phyloP scores from a whole-genome alignment of 2,797 vertebrate genomes.

The Leptodactylus fallax region DNA sequence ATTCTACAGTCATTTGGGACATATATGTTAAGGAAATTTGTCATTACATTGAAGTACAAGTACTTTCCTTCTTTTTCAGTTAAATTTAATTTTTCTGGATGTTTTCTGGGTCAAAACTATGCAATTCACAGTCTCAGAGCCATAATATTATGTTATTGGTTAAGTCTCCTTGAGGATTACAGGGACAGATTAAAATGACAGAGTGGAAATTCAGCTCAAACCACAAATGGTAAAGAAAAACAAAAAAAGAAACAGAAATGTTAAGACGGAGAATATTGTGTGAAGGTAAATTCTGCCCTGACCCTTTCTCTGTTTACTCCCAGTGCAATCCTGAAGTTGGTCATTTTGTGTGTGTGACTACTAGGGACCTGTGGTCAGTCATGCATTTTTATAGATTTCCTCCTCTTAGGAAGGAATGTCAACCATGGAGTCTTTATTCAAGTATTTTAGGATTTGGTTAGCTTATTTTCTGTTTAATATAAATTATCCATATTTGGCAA shows the following conservation, averaged over 20 bases:
- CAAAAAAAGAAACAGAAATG: neutral
- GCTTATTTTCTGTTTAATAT: neutral
- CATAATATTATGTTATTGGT: slow-evolving; percentile 54
- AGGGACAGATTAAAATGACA: slow-evolving; percentile 47
- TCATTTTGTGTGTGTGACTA: neutral
- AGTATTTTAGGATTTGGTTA: neutral
- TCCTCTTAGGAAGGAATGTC: neutral
- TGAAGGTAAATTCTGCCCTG: slow-evolving; percentile 2
- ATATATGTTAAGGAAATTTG: slow-evolving; percentile 24
- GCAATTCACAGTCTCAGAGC: slow-evolving; percentile 16
- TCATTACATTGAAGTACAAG: slow-evolving; percentile 21
- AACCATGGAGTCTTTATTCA: neutral
- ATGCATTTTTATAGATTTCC: neutral
- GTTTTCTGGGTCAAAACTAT: slow-evolving; percentile 45
- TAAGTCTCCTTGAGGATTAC: slow-evolving; percentile 52
- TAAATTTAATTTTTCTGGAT: slow-evolving; percentile 43
- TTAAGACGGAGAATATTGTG: neutral
- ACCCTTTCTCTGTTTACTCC: neutral
- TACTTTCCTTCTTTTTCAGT: slow-evolving; percentile 23
- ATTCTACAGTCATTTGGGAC: slow-evolving; percentile 25
- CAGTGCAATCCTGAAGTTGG: neutral
- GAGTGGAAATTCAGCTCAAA: slow-evolving; percentile 30
- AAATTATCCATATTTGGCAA: neutral
- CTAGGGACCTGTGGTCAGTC: neutral
- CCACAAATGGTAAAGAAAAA: slow-evolving; percentile 24